Base-by-base conservation (phyloP, 2,113 vertebrate species). In the Rhynchomys soricoides region DNA sequence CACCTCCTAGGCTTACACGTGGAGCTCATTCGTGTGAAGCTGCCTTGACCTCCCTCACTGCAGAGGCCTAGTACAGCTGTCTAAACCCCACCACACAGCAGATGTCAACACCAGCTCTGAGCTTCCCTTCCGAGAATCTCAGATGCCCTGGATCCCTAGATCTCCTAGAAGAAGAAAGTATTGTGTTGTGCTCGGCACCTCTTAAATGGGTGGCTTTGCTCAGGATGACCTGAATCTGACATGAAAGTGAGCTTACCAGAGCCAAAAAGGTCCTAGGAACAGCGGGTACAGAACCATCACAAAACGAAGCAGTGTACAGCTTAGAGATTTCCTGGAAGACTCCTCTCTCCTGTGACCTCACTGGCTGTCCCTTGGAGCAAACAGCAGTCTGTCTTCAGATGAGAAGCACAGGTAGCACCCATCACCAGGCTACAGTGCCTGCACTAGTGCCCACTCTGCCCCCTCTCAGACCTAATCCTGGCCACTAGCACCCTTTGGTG, bases 161-260 rank as follows among this genome's bases (percentile, higher is more conserved):
- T 16, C 6, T 17, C 11, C n/a, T 37, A 34, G 15, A 21, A 70
- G 1, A 40, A 59, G 74, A 29, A 37, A 5, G 77, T 45, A 5
- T 0, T 0, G 13, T 77, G 3, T 68, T 4, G 5, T 31, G 52
- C 81, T 48, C 0, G 0, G 78, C 8, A 29, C 7, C 0, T 10
- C 31, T 78, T 37, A 0, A 6, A 10, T 0, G 0, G 5, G 12
- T 22, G 0, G 31, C 68, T 7, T 31, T 11, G 31, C 26, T 12
- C 48, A 43, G 50, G 26, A 31, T 0, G 0, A 26, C 1, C 55
- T 5, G 31, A 26, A n/a, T 31, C 6, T 16, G 43, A 22, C 22
- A 79, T 73, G 50, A 64, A 73, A 8, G 1, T 0, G 0, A 10
- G 29, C 0, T 0, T 19, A 16, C 11, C 82, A 26, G 1, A 2